Evolutionary conservation across 2,888 invertebrate species (phyloP).

Genomic region (Apamea monoglypha): DNA sequence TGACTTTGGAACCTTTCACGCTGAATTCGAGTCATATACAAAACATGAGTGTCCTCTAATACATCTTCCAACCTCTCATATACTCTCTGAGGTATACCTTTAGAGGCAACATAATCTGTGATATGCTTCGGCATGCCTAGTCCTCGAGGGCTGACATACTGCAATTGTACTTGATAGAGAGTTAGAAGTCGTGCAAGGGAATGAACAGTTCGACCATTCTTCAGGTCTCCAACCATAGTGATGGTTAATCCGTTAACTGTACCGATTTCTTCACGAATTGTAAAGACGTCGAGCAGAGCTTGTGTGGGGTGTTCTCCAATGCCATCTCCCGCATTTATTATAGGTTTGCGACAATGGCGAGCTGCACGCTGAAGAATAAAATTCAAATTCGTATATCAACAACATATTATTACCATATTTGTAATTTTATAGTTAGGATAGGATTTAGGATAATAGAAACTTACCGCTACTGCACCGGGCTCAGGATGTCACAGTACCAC

Average conservation of each 20-base stretch:
- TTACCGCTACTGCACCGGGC: slow-evolving; percentile 96
- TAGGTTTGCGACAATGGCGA: slow-evolving; percentile 95
- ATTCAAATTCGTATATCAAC: not conserved
- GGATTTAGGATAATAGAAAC: slow-evolving; percentile 66
- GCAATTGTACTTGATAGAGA: slow-evolving; percentile 97
- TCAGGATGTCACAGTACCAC: slow-evolving; percentile 98
- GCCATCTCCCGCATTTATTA: slow-evolving; percentile 99
- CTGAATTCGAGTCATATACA: slow-evolving; percentile 99
- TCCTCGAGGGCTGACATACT: slow-evolving; percentile 96
- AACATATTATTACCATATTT: not conserved
- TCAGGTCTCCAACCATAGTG: slow-evolving; percentile 99
- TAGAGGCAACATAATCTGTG: slow-evolving; percentile 93
- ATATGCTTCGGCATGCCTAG: slow-evolving; percentile 98
- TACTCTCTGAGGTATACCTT: slow-evolving; percentile 94
- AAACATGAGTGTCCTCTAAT: slow-evolving; percentile 97
- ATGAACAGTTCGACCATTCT: slow-evolving; percentile 99
- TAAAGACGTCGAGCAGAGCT: slow-evolving; percentile 98
- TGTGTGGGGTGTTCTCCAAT: slow-evolving; percentile 99
- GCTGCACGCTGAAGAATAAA: slow-evolving; percentile 93
- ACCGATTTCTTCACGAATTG: slow-evolving; percentile 99
- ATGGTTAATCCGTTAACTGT: slow-evolving; percentile 99
- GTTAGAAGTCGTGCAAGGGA: slow-evolving; percentile 98
- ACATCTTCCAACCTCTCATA: slow-evolving; percentile 95
- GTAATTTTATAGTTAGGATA: not conserved
- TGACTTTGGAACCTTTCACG: slow-evolving; percentile 96